These are phyloP conservation scores for Pycnonotus jocosus DNA, from an alignment of 2,113 vertebrate genomes.

Conservation along the genomic window DNA sequence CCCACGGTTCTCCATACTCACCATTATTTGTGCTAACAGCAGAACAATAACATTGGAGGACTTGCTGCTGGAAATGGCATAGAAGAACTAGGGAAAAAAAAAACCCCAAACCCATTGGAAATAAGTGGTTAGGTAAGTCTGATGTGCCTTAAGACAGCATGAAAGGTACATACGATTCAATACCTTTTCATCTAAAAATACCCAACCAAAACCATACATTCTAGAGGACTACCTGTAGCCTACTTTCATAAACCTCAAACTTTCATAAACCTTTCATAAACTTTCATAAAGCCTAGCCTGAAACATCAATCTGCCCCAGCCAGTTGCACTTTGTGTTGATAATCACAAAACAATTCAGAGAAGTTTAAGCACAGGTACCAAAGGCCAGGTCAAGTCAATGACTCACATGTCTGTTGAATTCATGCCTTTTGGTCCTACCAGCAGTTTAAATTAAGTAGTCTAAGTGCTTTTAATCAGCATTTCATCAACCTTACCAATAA, in stretches of 20 bases:
- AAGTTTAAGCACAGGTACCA: not conserved
- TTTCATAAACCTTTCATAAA: not conserved
- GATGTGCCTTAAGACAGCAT: not conserved
- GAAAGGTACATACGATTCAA: not conserved
- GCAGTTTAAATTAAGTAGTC: not conserved
- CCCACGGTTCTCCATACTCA: conserved; percentile 64
- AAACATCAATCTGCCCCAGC: not conserved
- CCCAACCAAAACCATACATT: not conserved
- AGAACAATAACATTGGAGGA: conserved; percentile 98
- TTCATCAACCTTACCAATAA: not conserved
- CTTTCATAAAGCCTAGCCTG: not conserved
- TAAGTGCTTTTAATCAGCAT: not conserved
- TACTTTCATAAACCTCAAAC: not conserved
- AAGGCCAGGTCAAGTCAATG: not conserved
- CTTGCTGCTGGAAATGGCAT: conserved; percentile 98
- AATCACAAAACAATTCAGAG: not conserved
- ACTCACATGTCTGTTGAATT: not conserved
- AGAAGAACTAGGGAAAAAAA: conserved; percentile 84
- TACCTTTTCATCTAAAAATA: not conserved
- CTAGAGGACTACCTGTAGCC: not conserved
- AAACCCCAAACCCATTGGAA: not conserved
- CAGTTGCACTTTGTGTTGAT: not conserved
- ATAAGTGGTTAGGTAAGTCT: not conserved
- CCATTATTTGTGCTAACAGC: conserved; percentile 98
- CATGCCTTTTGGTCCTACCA: not conserved